These are phyloP conservation scores for Oxystoma pomonae DNA, from an alignment of 2,888 invertebrate genomes.

Conservation along the genomic window DNA sequence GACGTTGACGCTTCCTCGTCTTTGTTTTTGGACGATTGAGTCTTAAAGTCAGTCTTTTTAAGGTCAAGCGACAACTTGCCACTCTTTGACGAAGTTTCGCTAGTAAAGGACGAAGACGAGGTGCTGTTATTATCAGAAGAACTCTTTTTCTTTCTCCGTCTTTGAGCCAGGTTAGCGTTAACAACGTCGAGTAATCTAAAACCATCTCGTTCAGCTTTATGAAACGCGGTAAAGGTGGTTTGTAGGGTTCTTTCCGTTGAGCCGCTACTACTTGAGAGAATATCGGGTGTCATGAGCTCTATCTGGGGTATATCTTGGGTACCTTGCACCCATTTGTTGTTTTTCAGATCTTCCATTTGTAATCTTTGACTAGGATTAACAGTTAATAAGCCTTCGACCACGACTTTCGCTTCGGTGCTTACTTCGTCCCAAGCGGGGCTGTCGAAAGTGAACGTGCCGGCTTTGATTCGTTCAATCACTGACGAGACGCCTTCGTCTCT, in stretches of 20 bases:
- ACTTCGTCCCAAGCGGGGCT: slow-evolving; percentile 67
- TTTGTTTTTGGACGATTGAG: slow-evolving; percentile 10
- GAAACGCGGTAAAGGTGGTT: slow-evolving; percentile 64
- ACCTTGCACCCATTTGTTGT: slow-evolving; percentile 64
- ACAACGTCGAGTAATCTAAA: slow-evolving; percentile 69
- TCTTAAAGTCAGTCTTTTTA: slow-evolving; percentile 35
- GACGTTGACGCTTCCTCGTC: slow-evolving; percentile 5
- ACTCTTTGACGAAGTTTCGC: slow-evolving; percentile 43
- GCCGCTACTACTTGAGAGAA: slow-evolving; percentile 48
- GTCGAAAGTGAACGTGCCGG: slow-evolving; percentile 74
- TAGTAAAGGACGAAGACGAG: slow-evolving; percentile 45
- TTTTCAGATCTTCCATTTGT: slow-evolving; percentile 61
- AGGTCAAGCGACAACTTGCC: slow-evolving; percentile 33
- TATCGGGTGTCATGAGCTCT: slow-evolving; percentile 60
- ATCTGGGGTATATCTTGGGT: slow-evolving; percentile 48
- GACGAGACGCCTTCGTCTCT: slow-evolving; percentile 68
- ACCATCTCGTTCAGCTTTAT: slow-evolving; percentile 65
- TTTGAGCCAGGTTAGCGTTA: slow-evolving; percentile 65
- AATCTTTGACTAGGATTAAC: slow-evolving; percentile 72
- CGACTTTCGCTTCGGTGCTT: slow-evolving; percentile 68
- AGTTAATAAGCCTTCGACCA: slow-evolving; percentile 71
- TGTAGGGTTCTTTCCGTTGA: slow-evolving; percentile 54
- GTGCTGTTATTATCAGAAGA: slow-evolving; percentile 46
- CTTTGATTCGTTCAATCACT: slow-evolving; percentile 75
- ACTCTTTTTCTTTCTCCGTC: slow-evolving; percentile 60